Evolutionary conservation across 2,888 invertebrate species (phyloP), one percentile per base, ranked within the genome.

Genomic region (Petrolisthes cinctipes): DNA sequence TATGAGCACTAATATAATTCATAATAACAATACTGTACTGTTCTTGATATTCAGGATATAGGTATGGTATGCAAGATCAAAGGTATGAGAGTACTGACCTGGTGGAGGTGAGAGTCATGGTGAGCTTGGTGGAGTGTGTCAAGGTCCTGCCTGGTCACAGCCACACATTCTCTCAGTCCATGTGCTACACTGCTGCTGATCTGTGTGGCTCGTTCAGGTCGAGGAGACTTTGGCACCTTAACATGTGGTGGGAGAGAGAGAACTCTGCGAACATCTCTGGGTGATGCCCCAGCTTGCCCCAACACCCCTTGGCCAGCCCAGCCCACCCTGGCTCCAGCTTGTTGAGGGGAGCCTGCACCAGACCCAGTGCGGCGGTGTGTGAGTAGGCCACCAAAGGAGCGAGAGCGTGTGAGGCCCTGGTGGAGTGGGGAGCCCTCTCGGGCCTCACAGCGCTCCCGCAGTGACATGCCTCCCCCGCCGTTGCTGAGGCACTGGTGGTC

Each of bases 101-200:
- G 88, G 68, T 88, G 88, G n/a, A 88, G 75, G 37, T 86, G 87
- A 1, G 89, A 88, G 75, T 87, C 90, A 51, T 90, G 89, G 66
- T 86, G 82, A 23, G 87, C 88, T 76, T 90, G 88, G 73, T 91
- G 90, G 17, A 91, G 90, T 61, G 91, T 86, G 17, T 84, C 90
- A n/a, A 92, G 91, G 85, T 92, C 92, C 79, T 92, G 91, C 78
- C 91, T 91, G 51, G 91, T 91, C 66, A 91, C 91, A 11, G 76
- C 79, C 51, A 92, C 89, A 61, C 91, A 91, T 61, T 91, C 92
- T 82, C 91, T 86, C 53, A 91, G 89, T 9, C 91, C 91, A n/a
- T 86, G 85, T n/a, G 87, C 85, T 20, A 91, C 89, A 9, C 91
- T 90, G 61, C 88, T 76, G 79, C 87, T 86, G 79, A 91, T 89